Evolutionary conservation across 2,888 invertebrate species (phyloP), one percentile per base, ranked within the genome.

Genomic region (Salticus scenicus): DNA sequence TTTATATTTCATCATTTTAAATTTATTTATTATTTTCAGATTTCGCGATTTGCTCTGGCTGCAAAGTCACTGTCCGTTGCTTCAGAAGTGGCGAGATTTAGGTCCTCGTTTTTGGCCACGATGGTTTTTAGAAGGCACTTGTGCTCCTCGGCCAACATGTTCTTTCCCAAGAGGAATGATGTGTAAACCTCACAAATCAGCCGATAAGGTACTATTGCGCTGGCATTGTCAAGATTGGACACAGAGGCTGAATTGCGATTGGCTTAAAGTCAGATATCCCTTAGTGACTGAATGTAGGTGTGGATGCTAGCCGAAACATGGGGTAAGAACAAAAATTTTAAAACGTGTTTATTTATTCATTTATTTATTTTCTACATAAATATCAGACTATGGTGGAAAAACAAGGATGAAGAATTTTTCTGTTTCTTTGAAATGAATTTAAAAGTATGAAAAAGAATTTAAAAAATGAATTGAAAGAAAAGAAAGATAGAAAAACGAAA

Each of bases 191-290:
- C 73, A 73, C 75, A 80, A 75, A 37, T 80, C 80, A 0, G 51
- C 42, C 30, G 74, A 86, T 31, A 86, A 86, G 30, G 72, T 86
- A 4, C 42, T 86, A 27, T 57, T 86, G 8, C 20, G 85, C 30
- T 86, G 85, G 85, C 85, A 86, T 24, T 86, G 85, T 31, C 85
- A 86, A 31, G 75, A 86, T 42, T 86, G 85, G 85, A 71, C 75
- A 1, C 17, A 47, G 75, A 77, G 75, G 41, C 71, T 37, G 17
- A 86, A 80, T 17, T 86, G 85, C 72, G 71, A 76, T 24, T 86
- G 85, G 85, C 42, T 86, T 12, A 74, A 76, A 37, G 85, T 86
- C 27, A 74, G 75, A 28, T 86, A 86, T 27, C 85, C 85, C 0
- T 31, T 86, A 8, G 80, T 86, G 17, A 80, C 80, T n/a, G 85